phyloP scores from a whole-genome alignment of 2,113 vertebrate species.

The crab-eating macaque (Macaca fascicularis) region DNA sequence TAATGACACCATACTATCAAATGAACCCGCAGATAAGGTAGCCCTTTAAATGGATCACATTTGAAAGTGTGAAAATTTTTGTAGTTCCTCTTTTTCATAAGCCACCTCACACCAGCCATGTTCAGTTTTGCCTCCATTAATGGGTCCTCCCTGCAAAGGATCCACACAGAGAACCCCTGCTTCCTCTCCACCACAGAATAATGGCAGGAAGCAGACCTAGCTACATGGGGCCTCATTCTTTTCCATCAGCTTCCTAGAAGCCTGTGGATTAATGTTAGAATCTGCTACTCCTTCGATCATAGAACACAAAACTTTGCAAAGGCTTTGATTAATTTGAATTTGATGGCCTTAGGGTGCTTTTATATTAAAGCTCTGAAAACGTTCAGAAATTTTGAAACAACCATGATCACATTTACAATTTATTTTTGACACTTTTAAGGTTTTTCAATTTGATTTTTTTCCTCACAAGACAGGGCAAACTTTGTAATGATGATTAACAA shows the following conservation, averaged over 20 bases:
- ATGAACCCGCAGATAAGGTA: neutral
- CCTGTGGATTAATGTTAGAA: neutral
- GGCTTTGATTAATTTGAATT: conserved; percentile 51
- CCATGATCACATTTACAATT: conserved; percentile 7
- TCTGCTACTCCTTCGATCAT: neutral
- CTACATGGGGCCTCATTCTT: neutral
- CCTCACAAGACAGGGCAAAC: neutral
- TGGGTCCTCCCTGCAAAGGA: neutral
- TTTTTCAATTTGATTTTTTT: conserved; percentile 16
- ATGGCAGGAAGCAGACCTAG: neutral
- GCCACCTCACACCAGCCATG: neutral
- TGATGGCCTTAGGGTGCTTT: neutral
- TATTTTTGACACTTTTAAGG: conserved; percentile 39
- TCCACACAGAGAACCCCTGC: neutral
- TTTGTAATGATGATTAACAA: conserved; percentile 46
- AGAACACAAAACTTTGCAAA: conserved; percentile 15
- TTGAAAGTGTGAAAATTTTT: neutral
- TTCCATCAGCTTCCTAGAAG: neutral
- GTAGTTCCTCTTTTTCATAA: neutral
- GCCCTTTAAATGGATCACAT: neutral
- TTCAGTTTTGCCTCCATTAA: neutral
- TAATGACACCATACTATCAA: neutral
- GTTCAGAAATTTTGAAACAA: conserved; percentile 31
- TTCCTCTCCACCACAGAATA: neutral
- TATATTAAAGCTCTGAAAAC: conserved; percentile 23